A percentile compares a stretch with the other conserved stretches of the same genome.
Conservation (phyloP, 2,797 vertebrate genomes). For the Rhodeus uyekii region DNA sequence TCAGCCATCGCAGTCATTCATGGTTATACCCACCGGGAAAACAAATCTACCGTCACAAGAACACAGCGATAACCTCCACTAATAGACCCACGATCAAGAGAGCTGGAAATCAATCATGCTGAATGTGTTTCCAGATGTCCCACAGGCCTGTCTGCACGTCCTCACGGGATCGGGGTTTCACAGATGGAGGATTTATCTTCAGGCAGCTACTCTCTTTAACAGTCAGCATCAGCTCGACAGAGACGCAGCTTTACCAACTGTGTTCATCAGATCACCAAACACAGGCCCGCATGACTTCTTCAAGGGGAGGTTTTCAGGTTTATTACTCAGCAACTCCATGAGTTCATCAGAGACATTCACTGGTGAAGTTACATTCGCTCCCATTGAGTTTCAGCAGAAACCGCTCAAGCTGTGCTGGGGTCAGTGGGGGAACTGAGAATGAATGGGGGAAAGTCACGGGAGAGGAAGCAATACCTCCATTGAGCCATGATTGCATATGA, state of each 20-base stretch:
- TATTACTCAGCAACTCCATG: not conserved
- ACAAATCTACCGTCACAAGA: not conserved
- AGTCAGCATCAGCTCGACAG: not conserved
- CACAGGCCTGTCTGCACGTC: not conserved
- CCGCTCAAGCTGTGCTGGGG: too few relatives aligned
- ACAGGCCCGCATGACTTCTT: too few relatives aligned
- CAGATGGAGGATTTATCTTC: not conserved
- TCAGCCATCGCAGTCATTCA: not conserved
- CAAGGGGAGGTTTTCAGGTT: not conserved
- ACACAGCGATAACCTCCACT: not conserved
- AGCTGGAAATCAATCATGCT: not conserved
- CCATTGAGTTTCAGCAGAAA: too few relatives aligned
- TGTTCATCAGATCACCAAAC: too few relatives aligned
- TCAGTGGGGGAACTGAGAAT: too few relatives aligned
- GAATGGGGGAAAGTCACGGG: too few relatives aligned
- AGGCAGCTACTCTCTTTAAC: not conserved
- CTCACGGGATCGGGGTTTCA: not conserved
- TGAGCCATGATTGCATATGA: too few relatives aligned
- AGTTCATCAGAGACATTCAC: too few relatives aligned
- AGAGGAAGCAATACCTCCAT: too few relatives aligned
- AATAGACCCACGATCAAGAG: not conserved
- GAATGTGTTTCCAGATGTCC: conserved; percentile 23
- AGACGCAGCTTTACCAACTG: not conserved
- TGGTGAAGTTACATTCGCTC: too few relatives aligned
- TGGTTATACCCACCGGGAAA: not conserved